A percentile compares a stretch with the other conserved stretches of the same genome.
Evolutionary conservation across 1,140 invertebrate species (phyloP).

Genomic region (Polypedilum pembai): DNA sequence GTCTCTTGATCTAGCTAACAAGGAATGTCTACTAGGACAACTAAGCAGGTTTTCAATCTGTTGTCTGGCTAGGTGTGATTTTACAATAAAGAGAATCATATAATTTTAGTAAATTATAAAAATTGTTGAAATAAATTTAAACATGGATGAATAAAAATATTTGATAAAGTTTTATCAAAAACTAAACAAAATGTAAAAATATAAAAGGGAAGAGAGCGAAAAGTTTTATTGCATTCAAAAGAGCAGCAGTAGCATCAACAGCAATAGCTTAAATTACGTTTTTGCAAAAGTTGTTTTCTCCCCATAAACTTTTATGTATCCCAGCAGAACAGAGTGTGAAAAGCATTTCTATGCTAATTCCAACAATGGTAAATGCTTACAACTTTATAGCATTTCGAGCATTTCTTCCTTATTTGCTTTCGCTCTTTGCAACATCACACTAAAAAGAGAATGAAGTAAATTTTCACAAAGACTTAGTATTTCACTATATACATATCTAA

Average conservation of each 20-base stretch:
- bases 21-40: too few species aligned
- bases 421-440: background rate
- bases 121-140: too few species aligned
- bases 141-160: too few species aligned
- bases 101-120: too few species aligned
- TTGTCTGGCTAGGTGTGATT: too few species aligned
- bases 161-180: background rate
- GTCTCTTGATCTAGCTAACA: too few species aligned
- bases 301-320: constrained; percentile 22
- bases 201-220: background rate
- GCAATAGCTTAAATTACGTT: background rate
- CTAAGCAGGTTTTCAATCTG: too few species aligned
- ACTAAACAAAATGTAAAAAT: background rate
- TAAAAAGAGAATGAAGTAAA: too few species aligned
- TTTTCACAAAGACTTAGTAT: too few species aligned
- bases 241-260: background rate
- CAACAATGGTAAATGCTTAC: constrained; percentile 6
- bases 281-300: constrained; percentile 2
- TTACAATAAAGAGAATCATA: too few species aligned
- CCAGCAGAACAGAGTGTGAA: constrained; percentile 1
- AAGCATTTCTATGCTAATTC: constrained; percentile 26
- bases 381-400: constrained; percentile 20
- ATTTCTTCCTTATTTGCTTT: background rate
- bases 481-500: too few species aligned
- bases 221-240: constrained; percentile 5